A percentile compares a stretch with the other conserved stretches of the same genome.
Evolutionary conservation across 2,113 vertebrate species (phyloP).

Genomic region (Helogale parvula): DNA sequence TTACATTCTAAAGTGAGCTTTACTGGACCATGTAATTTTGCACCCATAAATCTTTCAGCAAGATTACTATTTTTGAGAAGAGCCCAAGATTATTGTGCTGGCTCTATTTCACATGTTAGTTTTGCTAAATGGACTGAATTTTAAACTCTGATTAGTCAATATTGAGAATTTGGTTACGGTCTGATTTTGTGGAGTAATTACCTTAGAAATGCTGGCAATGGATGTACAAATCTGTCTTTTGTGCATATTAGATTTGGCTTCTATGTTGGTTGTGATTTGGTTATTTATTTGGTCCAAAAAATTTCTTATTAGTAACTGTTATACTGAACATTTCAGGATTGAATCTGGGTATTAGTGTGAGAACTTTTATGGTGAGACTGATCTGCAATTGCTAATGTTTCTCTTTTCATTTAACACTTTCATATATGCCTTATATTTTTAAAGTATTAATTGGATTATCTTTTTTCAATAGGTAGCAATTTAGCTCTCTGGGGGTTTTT

Average conservation of each 20-base stretch:
- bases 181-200: conserved; percentile 52
- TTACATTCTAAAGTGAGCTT: neutral
- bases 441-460: neutral
- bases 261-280: conserved; percentile 60
- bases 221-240: conserved; percentile 38
- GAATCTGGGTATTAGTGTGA: conserved; percentile 34
- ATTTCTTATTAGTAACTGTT: conserved; percentile 65
- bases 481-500: neutral
- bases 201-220: conserved; percentile 18
- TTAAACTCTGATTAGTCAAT: conserved; percentile 42
- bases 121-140: conserved; percentile 13
- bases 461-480: neutral
- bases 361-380: neutral
- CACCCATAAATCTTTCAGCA: neutral
- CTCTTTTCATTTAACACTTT: conserved; percentile 4
- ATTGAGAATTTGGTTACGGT: conserved; percentile 58
- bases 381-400: neutral
- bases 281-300: conserved; percentile 66
- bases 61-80: conserved; percentile 19
- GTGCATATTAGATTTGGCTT: conserved; percentile 60
- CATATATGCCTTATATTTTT: neutral
- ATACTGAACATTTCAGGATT: conserved; percentile 33
- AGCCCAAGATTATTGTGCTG: neutral
- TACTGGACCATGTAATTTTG: neutral
- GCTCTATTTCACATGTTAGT: neutral